Conservation (phyloP, 2,797 vertebrate species). For the Lacerta bilineata region DNA sequence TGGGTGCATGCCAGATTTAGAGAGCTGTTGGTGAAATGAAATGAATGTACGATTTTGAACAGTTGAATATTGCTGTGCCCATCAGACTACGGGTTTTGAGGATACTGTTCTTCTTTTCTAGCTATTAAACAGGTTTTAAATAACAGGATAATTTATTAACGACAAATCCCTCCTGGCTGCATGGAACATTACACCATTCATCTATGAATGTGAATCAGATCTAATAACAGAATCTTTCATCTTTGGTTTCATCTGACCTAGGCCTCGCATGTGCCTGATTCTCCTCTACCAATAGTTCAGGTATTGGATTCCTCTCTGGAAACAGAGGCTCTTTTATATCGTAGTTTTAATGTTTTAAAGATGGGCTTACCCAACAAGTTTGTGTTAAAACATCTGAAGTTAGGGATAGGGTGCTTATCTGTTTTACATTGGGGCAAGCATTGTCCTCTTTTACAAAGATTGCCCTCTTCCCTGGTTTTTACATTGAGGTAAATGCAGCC, state of each 20-base stretch:
- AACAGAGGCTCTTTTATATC: not conserved
- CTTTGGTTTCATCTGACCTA: constrained; percentile 14
- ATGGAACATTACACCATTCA: not conserved
- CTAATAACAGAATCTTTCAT: constrained; percentile 12
- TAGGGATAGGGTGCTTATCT: not conserved
- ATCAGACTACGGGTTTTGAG: not conserved
- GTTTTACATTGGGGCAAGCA: not conserved
- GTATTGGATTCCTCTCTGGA: constrained; percentile 11
- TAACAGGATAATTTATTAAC: not conserved
- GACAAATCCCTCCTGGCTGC: not conserved
- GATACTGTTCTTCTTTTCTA: not conserved
- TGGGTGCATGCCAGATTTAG: not conserved
- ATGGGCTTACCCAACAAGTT: not conserved
- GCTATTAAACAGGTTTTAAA: not conserved
- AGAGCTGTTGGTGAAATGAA: not conserved
- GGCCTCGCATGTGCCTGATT: not conserved
- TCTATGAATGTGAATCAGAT: constrained; percentile 22
- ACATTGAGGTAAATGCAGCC: not conserved
- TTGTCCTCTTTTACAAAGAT: not conserved
- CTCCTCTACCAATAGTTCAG: not conserved
- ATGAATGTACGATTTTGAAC: not conserved
- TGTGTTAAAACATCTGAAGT: not conserved
- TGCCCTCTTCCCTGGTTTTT: not conserved
- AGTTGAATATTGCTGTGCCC: not conserved
- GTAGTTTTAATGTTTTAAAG: not conserved